Evolutionary conservation across 2,797 vertebrate genomes (phyloP).

Genomic region (Serranus cabrilla): DNA sequence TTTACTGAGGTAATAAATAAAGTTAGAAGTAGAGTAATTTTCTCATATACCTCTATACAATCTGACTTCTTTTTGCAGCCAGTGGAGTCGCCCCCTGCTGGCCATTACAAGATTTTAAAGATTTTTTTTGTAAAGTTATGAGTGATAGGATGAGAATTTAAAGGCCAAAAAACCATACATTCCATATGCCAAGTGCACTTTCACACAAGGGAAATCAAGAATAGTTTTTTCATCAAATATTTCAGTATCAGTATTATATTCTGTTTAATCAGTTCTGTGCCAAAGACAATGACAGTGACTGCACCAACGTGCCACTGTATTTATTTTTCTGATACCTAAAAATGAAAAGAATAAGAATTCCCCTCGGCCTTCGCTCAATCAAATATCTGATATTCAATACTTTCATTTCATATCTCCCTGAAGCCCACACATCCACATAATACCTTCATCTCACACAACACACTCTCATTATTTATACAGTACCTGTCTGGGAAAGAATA

Average conservation of each 20-base stretch:
- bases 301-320: constrained; percentile 11
- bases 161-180: neutral
- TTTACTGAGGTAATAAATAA: no score
- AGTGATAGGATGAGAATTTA: neutral
- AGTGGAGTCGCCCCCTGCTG: no score
- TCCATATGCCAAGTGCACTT: neutral
- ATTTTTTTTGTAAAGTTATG: neutral
- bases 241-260: constrained; percentile 23
- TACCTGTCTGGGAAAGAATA: constrained; percentile 63
- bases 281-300: constrained; percentile 30
- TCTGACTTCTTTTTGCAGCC: no score
- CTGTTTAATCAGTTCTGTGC: constrained; percentile 6
- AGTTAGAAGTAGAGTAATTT: no score
- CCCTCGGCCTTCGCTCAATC: constrained; percentile 53
- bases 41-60: no score
- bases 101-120: no score
- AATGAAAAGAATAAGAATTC: constrained; percentile 58
- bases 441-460: constrained; percentile 54
- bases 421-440: constrained; percentile 65
- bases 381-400: constrained; percentile 66
- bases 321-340: constrained; percentile 54
- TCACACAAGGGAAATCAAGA: constrained; percentile 13
- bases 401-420: constrained; percentile 66
- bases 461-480: constrained; percentile 71
- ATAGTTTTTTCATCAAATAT: constrained; percentile 21